These are phyloP conservation scores for Elachura formosa DNA, from an alignment of 2,113 vertebrate species.

Conservation along the genomic window DNA sequence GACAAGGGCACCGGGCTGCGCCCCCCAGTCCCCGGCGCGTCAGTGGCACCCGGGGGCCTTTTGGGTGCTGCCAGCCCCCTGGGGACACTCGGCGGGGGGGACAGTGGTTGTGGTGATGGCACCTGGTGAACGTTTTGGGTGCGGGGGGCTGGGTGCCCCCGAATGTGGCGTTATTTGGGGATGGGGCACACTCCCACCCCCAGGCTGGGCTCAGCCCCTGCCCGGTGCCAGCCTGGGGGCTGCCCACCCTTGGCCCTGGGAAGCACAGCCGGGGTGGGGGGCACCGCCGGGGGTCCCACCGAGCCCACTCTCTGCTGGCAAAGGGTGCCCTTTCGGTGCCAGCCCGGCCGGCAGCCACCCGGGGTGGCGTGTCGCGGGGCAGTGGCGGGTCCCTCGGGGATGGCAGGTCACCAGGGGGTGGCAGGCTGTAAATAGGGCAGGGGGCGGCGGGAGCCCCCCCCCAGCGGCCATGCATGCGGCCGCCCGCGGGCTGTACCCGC, in stretches of 20 bases:
- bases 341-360: not conserved
- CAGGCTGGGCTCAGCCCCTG: not conserved
- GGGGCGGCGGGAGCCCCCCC: not conserved
- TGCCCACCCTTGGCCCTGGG: not conserved
- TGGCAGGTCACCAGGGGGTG: not conserved
- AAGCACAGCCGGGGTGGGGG: not conserved
- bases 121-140: not conserved
- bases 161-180: not conserved
- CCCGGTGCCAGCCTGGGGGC: not conserved
- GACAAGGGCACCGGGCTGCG: not conserved
- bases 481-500: constrained; percentile 33
- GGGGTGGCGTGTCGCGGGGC: not conserved
- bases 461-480: constrained; percentile 49
- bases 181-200: not conserved
- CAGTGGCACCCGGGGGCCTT: not conserved
- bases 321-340: constrained; percentile 41
- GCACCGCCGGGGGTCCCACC: not conserved
- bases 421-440: constrained; percentile 52
- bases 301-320: constrained; percentile 50
- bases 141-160: not conserved
- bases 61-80: not conserved
- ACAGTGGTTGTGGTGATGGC: not conserved
- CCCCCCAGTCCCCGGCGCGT: not conserved
- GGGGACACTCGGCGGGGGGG: not conserved
- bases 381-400: not conserved